Evolutionary conservation across 2,797 vertebrate species (phyloP), one percentile per base, ranked within the genome.

Genomic region (Pseudochirops cupreus): DNA sequence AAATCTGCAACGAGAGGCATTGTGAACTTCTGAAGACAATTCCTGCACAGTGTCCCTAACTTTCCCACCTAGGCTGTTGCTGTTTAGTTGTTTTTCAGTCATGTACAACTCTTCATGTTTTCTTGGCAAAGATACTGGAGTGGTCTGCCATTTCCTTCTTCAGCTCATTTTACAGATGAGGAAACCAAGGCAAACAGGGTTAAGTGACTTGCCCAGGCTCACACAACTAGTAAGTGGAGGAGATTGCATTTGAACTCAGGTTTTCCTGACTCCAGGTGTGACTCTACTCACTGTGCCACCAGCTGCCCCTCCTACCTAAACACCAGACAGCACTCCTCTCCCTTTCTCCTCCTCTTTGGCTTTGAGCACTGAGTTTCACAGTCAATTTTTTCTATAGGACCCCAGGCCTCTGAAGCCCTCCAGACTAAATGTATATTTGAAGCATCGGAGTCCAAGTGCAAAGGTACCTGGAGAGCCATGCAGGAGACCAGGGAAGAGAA

Each of bases 381-480:
- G 82, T 5, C 1, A 29, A 46, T 50, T 94, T 95, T 96, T 82
- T 94, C 53, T 54, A 14, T 98, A 99, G 99, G 99, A 91, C 74
- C 98, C 1, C 10, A 92, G 0, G 98, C 99, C 1, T 99, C 99
- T 0, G 99, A 99, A 95, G 93, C 97, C 0, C 94, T 92, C 0
- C 98, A 93, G 92, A 99, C 99, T 0, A 97, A 95, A 96, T 98
- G 98, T 0, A n/a, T 58, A 12, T 99, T 99, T 91, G 82, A 89
- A 59, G 97, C 97, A 0, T 98, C 97, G 5, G 98, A 74, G n/a
- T 56, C 3, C 0, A 93, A 50, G 29, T 29, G 1, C 91, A 31
- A 29, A 1, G 98, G 99, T 24, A 1, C 13, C 87, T 99, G 99
- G 99, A 98, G 96, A 0, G 98, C 97, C 0, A 91, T 82, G 12